Conservation (phyloP, 2,888 invertebrate genomes). For the Junonia oenone region DNA sequence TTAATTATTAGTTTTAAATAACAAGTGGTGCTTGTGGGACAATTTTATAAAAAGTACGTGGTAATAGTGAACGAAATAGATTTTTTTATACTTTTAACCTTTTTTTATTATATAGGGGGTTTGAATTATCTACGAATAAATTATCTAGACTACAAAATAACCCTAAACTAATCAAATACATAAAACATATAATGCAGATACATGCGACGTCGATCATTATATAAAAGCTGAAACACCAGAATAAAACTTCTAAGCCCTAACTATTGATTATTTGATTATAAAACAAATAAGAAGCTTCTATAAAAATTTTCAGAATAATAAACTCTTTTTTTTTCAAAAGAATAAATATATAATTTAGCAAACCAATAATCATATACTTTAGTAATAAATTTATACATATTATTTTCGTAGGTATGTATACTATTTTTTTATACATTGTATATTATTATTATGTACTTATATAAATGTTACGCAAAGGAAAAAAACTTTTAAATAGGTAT, state of each 20-base stretch:
- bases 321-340: not conserved
- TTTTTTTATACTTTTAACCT: conserved; percentile 1
- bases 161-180: not conserved
- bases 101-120: not conserved
- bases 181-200: not conserved
- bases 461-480: too few relatives aligned
- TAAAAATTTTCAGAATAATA: conserved; percentile 10
- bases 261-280: not conserved
- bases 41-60: conserved; percentile 2
- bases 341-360: not conserved
- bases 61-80: not conserved
- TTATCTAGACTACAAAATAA: not conserved
- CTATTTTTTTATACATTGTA: too few relatives aligned
- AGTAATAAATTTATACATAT: too few relatives aligned
- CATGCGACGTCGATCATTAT: not conserved
- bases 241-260: not conserved
- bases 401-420: too few relatives aligned
- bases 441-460: too few relatives aligned
- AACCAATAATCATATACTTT: too few relatives aligned
- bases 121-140: not conserved
- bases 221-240: not conserved
- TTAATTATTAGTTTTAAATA: conserved; percentile 32
- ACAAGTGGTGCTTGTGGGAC: conserved; percentile 66
- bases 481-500: too few relatives aligned
- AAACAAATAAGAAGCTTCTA: conserved; percentile 4